phyloP scores from a whole-genome alignment of 2,888 invertebrate species.

The Meghimatium bilineatum region DNA sequence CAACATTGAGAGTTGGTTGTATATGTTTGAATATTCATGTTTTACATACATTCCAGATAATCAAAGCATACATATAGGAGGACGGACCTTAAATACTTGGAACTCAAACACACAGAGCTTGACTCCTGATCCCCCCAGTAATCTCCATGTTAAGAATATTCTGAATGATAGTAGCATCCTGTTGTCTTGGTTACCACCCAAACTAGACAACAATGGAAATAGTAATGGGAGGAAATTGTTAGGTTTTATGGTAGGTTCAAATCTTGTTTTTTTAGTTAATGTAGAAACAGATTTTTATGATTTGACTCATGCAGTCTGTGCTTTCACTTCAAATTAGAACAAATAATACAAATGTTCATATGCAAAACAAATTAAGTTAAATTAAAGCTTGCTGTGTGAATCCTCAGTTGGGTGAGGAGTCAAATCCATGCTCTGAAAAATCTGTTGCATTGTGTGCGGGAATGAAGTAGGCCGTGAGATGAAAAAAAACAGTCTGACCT shows the following conservation, averaged over 20 bases:
- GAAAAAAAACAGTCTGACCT: too few species aligned
- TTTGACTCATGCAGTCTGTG: too few species aligned
- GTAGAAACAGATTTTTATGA: not conserved
- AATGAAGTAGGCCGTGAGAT: too few species aligned
- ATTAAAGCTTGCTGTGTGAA: too few species aligned
- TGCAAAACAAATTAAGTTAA: too few species aligned
- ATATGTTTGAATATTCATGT: not conserved
- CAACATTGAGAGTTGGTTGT: too few species aligned
- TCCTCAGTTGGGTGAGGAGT: too few species aligned
- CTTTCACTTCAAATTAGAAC: too few species aligned
- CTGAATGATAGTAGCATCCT: slow-evolving; percentile 67
- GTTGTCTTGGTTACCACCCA: slow-evolving; percentile 72
- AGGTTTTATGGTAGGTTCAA: slow-evolving; percentile 70
- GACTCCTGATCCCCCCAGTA: slow-evolving; percentile 66
- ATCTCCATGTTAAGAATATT: slow-evolving; percentile 67
- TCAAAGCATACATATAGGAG: not conserved
- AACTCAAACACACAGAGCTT: slow-evolving; percentile 2
- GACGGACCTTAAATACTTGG: not conserved
- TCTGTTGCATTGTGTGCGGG: too few species aligned
- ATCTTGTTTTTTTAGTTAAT: not conserved
- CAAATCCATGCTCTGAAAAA: too few species aligned
- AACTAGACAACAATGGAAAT: slow-evolving; percentile 64
- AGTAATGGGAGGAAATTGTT: slow-evolving; percentile 70
- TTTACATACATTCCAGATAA: not conserved
- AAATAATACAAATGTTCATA: too few species aligned